Base-by-base conservation (phyloP, 2,888 invertebrate genomes). In the Lycophotia porphyrea region DNA sequence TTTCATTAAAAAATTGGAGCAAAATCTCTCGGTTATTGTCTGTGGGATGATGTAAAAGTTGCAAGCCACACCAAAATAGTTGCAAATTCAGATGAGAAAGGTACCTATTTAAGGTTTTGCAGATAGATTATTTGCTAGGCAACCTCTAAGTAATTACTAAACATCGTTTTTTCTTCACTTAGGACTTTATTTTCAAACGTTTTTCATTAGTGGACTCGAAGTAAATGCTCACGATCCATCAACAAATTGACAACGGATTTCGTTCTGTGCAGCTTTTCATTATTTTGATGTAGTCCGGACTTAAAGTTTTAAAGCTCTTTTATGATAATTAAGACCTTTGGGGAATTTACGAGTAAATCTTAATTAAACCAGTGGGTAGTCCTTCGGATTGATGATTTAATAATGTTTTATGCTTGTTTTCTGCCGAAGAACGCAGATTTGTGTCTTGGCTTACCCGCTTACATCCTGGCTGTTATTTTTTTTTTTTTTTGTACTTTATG, bases 211-310 rank as follows among this genome's bases (percentile, higher is more conserved):
- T 42, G 5, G 15, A 64, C 70, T 52, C 18, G 9, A 47, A 73
- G 52, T 15, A 34, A 84, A 76, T 84, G 36, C 49, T 58, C 55
- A 27, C 34, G 71, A 84, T 81, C 77, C 74, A 81, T 84, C 81
- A 83, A 58, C 42, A 31, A 81, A 84, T 84, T 84, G 85, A 81
- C 85, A 69, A 55, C 27, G 69, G 77, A 70, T 81, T 72, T 74
- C 34, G 27, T 68, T 81, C 60, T 71, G 44, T 73, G 44, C 27
- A 27, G 76, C 18, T 27, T 47, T 71, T 78, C 72, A 84, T 84
- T 84, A 84, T 85, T 70, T 58, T 49, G 61, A 68, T 64, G 70
- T 66, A 66, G 42, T 27, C 65, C 36, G 49, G 65, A 60, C 24
- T 84, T 66, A 39, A 44, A 69, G 75, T 58, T 84, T 83, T 49